A percentile compares a stretch with the other conserved stretches of the same genome.
Evolutionary conservation across 1,140 invertebrate genomes (phyloP).

Genomic region (Hestina assimilis): DNA sequence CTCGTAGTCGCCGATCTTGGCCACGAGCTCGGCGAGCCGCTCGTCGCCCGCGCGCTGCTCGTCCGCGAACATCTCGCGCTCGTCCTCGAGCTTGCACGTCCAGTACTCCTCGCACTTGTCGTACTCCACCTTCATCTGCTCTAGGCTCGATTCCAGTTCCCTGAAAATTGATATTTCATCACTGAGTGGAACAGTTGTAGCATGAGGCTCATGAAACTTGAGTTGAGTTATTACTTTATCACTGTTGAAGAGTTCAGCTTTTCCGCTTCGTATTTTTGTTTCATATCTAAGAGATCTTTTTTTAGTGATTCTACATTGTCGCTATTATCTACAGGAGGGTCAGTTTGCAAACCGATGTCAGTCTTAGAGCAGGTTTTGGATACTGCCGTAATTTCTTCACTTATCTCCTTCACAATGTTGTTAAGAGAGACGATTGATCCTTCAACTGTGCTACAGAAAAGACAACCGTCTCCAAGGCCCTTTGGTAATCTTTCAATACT

Average conservation of each 20-base stretch:
- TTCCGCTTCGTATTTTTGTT: conserved; percentile 36
- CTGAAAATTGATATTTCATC: conserved; percentile 35
- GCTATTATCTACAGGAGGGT: neutral
- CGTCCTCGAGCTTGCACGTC: conserved; percentile 87
- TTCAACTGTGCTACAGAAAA: conserved; percentile 16
- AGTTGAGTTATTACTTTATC: conserved; percentile 39
- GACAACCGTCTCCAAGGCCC: conserved; percentile 14
- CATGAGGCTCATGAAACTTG: too few relatives aligned
- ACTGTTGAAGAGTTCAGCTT: conserved; percentile 39
- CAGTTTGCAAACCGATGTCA: conserved; percentile 9
- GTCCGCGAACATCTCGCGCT: conserved; percentile 85
- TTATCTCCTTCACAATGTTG: conserved; percentile 23
- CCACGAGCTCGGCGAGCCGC: conserved; percentile 85
- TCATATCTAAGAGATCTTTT: conserved; percentile 20
- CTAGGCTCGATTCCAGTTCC: conserved; percentile 85
- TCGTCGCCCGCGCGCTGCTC: conserved; percentile 87
- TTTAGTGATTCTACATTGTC: conserved; percentile 2
- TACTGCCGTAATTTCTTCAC: neutral
- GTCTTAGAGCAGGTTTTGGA: neutral
- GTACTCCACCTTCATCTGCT: conserved; percentile 86
- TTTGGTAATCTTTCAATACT: neutral
- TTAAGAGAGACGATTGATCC: conserved; percentile 7
- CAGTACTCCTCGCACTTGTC: conserved; percentile 93
- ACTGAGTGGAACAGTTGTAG: too few relatives aligned
- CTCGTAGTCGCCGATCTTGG: conserved; percentile 89